Conservation (phyloP, 2,113 vertebrate genomes). For the Pampusana beccarii region DNA sequence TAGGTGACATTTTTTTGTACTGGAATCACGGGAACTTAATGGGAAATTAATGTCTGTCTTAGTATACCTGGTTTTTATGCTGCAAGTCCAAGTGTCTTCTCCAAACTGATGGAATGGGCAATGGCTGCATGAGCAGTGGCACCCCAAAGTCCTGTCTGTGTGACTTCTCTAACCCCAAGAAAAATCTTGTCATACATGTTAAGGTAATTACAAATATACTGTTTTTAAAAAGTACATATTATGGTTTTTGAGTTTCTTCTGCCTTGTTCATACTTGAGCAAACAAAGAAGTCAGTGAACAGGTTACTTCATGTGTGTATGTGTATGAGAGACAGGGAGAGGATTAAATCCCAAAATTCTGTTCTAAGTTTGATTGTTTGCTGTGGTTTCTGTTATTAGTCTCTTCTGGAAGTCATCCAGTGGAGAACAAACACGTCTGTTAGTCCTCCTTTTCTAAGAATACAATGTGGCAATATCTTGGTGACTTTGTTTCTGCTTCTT, state of each 20-base stretch:
- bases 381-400: background rate
- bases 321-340: fast-evolving
- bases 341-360: background rate
- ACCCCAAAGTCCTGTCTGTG: background rate
- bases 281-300: background rate
- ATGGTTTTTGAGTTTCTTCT: background rate
- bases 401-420: constrained; percentile 56
- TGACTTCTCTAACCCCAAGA: background rate
- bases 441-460: constrained; percentile 63
- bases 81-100: background rate
- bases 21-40: background rate
- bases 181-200: background rate
- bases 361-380: constrained; percentile 47
- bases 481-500: constrained; percentile 41
- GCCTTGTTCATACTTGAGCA: background rate
- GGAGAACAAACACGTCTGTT: background rate
- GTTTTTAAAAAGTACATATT: background rate
- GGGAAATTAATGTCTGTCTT: background rate
- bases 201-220: background rate
- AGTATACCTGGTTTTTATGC: background rate
- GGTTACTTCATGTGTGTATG: background rate
- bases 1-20: background rate
- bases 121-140: background rate
- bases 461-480: constrained; percentile 54
- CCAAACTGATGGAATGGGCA: background rate